Evolutionary conservation across 2,797 vertebrate species (phyloP).

Genomic region (Linurgus olivaceus): DNA sequence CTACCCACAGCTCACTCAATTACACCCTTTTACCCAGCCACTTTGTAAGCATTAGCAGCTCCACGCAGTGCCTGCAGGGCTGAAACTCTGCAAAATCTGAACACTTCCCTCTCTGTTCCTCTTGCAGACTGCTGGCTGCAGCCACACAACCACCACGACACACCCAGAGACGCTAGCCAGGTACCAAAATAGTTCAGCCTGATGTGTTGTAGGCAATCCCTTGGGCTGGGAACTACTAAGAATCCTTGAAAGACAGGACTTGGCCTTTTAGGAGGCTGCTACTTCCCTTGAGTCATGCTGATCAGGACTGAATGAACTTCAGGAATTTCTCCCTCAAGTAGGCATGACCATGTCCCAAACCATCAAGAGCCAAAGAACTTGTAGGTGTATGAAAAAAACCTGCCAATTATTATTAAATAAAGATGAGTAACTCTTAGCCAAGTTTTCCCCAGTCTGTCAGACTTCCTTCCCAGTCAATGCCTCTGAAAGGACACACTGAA

Average conservation of each 20-base stretch:
- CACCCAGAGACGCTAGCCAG: slow-evolving; percentile 22
- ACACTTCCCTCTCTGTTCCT: slow-evolving; percentile 40
- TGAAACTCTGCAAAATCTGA: slow-evolving; percentile 41
- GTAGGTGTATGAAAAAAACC: background rate
- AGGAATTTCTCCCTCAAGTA: background rate
- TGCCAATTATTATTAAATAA: background rate
- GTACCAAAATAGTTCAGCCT: slow-evolving; percentile 43
- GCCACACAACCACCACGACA: background rate
- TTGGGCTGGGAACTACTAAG: background rate
- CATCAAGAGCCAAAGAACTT: background rate
- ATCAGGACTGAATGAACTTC: background rate
- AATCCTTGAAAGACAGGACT: background rate
- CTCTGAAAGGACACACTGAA: background rate
- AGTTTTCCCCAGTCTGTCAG: background rate
- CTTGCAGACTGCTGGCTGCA: slow-evolving; percentile 31
- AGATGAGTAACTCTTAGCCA: background rate
- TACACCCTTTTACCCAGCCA: background rate
- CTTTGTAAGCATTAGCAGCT: slow-evolving; percentile 23
- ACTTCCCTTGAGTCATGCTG: background rate
- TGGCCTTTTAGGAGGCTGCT: background rate
- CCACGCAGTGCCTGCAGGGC: slow-evolving; percentile 14
- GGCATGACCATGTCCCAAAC: background rate
- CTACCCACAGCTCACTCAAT: background rate
- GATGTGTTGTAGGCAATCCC: background rate
- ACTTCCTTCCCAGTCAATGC: background rate